Base-by-base conservation (phyloP, 2,113 vertebrate species). In the Sylvietta virens region DNA sequence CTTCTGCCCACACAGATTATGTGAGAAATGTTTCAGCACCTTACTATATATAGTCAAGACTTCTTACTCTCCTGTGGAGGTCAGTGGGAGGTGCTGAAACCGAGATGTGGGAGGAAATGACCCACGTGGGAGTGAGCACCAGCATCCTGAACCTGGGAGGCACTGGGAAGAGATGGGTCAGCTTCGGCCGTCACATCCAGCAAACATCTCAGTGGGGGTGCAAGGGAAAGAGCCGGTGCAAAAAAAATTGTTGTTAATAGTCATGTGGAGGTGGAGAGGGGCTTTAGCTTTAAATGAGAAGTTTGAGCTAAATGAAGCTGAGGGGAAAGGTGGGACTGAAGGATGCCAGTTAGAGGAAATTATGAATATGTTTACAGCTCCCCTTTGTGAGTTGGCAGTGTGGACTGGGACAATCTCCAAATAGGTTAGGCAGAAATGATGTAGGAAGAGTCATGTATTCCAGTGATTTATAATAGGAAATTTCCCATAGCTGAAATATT, bases 61-160 rank as follows among this genome's bases (percentile, higher is more conserved):
- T 82, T 76, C 33, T 62, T 93, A 60, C 21, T 90, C 79, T 51
- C 30, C 64, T 60, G 42, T 8, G 0, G 4, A 86, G 72, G 71
- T 90, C 53, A 69, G 88, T 93, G 92, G 92, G 90, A 97, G 95
- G 90, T 86, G 90, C 60, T 86, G 72, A 96, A 94, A 93, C 92
- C 1, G 0, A 92, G 23, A 35, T 35, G 57, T 62, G 88, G 84
- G 89, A 82, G 40, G 81, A 94, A 96, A 88, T n/a, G 44, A 83
- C 69, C 77, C 0, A 0, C 17, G 77, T 66, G 31, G 90, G 76
- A 78, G 79, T 22, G 37, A 94, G 24, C 15, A 37, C 15, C 57
- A 26, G 35, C 47, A 31, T 95, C 92, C 82, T 76, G 82, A 90
- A 81, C 37, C 92, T 84, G 76, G 79, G 53, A 92, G 64, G 57